Base-by-base conservation (phyloP, 1,140 invertebrate genomes). In the Calosoma granatense region DNA sequence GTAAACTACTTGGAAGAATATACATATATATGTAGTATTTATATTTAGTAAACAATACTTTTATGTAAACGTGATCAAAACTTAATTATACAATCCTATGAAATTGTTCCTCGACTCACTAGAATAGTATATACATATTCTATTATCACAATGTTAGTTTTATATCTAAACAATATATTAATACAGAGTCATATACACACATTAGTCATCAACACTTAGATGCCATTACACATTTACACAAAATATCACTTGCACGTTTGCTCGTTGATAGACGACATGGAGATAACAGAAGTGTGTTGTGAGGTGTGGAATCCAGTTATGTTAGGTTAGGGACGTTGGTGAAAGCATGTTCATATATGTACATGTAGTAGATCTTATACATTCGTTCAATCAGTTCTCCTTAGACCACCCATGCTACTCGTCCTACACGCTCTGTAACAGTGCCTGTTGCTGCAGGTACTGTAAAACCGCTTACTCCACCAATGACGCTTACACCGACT, bases 351-450 rank as follows among this genome's bases (percentile, higher is more conserved):
- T n/a, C n/a, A n/a, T n/a, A n/a, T n/a, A n/a, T n/a, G n/a, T n/a
- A n/a, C n/a, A n/a, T n/a, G n/a, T n/a, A n/a, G n/a, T n/a, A n/a
- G n/a, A n/a, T n/a, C n/a, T n/a, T n/a, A n/a, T n/a, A n/a, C n/a
- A n/a, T n/a, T n/a, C n/a, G n/a, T n/a, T n/a, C n/a, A n/a, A n/a
- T n/a, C n/a, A n/a, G n/a, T n/a, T n/a, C n/a, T n/a, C n/a, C n/a
- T 61, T 61, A 66, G 11, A 64, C 64, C 23, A 63, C 59, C 65
- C 65, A 66, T 15, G 65, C 65, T 9, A 66, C 63, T 51, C 61
- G 53, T 2, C 62, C 60, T 3, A 62, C 62, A 22, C 65, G 56
- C 20, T 66, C 65, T 51, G 55, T 60, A n/a, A 54, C 53, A 4
- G 54, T 63, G 26, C 56, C 54, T 26, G 60, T 60, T 1, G 57